A percentile compares a stretch with the other conserved stretches of the same genome.
phyloP scores from a whole-genome alignment of 1,140 invertebrate genomes.

The Drosophila pruinosa region DNA sequence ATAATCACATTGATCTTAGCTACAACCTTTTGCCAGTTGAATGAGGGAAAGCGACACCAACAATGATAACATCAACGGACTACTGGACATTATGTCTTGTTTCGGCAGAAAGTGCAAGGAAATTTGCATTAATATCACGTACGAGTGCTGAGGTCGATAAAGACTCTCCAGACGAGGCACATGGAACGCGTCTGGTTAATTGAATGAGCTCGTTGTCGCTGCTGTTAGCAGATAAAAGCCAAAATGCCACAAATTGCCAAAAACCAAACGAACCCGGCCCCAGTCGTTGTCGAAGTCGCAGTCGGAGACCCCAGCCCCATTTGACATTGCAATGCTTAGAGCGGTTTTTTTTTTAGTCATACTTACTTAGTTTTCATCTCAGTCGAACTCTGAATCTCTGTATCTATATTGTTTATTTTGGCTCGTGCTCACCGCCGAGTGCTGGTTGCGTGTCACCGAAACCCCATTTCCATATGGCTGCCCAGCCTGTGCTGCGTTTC shows the following conservation, averaged over 20 bases:
- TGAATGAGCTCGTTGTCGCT: slow-evolving; percentile 47
- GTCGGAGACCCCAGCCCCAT: neutral
- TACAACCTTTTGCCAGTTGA: slow-evolving; percentile 49
- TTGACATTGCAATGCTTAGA: slow-evolving; percentile 65
- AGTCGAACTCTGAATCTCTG: neutral
- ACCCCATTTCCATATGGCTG: slow-evolving; percentile 46
- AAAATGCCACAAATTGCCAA: slow-evolving; percentile 21
- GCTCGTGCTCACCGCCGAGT: slow-evolving; percentile 11
- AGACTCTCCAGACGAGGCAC: slow-evolving; percentile 8
- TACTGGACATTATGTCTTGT: slow-evolving; percentile 17
- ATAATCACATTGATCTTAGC: neutral
- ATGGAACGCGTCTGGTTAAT: slow-evolving; percentile 63
- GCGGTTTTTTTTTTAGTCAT: slow-evolving; percentile 13
- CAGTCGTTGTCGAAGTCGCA: neutral
- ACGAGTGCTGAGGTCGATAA: slow-evolving; percentile 4
- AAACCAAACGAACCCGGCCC: slow-evolving; percentile 4
- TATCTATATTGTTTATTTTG: neutral
- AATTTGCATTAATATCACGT: slow-evolving; percentile 36
- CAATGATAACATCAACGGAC: slow-evolving; percentile 10
- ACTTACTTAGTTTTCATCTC: slow-evolving; percentile 1
- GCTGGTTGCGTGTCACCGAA: slow-evolving; percentile 60
- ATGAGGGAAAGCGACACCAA: slow-evolving; percentile 55
- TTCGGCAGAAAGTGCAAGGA: slow-evolving; percentile 1
- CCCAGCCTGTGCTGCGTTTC: slow-evolving; percentile 26
- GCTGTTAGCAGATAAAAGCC: slow-evolving; percentile 33